These are phyloP conservation scores for Leucoraja erinaceus DNA, from an alignment of 2,113 vertebrate genomes.

Conservation along the genomic window DNA sequence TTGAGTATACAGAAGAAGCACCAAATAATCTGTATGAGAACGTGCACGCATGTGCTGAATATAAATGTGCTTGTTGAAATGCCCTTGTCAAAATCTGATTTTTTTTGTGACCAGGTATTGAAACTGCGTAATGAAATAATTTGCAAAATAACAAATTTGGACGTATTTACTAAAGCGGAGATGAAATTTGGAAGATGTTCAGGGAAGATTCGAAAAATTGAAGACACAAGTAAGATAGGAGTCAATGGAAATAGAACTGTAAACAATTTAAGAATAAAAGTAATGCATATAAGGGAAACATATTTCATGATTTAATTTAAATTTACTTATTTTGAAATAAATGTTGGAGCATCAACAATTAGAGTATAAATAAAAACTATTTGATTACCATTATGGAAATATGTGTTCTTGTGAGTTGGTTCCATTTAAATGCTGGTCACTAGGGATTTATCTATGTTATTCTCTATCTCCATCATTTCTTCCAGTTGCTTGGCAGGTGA, in stretches of 20 bases:
- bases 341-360: neutral
- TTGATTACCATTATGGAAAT: neutral
- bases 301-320: neutral
- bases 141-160: neutral
- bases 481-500: too few species aligned
- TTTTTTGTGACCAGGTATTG: neutral
- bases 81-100: neutral
- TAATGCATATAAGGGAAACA: neutral
- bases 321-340: neutral
- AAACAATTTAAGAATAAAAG: too few species aligned
- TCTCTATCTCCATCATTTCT: neutral
- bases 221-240: neutral
- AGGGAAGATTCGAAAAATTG: neutral
- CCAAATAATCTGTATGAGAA: neutral
- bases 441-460: neutral
- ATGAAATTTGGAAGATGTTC: neutral
- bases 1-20: neutral
- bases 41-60: neutral
- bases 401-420: too few species aligned
- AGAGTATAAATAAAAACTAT: neutral
- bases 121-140: neutral
- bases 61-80: conserved; percentile 16
- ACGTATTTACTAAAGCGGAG: neutral
- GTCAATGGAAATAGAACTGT: neutral
- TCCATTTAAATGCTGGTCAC: neutral